Conservation (phyloP, 2,888 invertebrate species). For the Phaedon cochleariae region DNA sequence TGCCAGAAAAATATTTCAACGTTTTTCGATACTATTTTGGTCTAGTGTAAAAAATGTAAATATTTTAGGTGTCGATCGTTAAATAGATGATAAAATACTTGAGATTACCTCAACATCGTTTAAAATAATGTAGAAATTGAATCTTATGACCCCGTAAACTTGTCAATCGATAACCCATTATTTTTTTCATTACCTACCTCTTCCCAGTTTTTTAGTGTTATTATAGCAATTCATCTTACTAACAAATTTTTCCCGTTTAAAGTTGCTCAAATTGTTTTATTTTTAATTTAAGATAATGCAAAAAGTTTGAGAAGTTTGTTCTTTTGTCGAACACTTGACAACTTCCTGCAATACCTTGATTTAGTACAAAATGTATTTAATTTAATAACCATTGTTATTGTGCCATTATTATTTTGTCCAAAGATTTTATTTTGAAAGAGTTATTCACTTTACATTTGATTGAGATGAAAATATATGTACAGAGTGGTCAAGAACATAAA, state of each 20-base stretch:
- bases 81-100: constrained; percentile 18
- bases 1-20: neutral
- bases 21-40: neutral
- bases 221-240: neutral
- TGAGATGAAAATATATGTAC: neutral
- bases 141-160: constrained; percentile 16
- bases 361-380: constrained; percentile 37
- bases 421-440: constrained; percentile 47
- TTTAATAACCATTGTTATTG: constrained; percentile 36
- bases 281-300: constrained; percentile 38
- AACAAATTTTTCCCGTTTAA: constrained; percentile 19
- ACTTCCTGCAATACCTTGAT: constrained; percentile 37
- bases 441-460: constrained; percentile 11
- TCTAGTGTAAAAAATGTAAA: constrained; percentile 16
- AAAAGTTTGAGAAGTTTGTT: constrained; percentile 21
- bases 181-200: neutral
- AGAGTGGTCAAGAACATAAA: neutral
- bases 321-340: neutral
- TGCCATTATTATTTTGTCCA: constrained; percentile 49
- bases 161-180: constrained; percentile 14
- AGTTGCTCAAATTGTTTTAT: constrained; percentile 40
- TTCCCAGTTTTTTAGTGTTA: neutral
- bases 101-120: constrained; percentile 32
- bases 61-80: constrained; percentile 40
- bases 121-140: constrained; percentile 36